Evolutionary conservation across 2,797 vertebrate genomes (phyloP).

Genomic region (Silurus lanzhouensis): DNA sequence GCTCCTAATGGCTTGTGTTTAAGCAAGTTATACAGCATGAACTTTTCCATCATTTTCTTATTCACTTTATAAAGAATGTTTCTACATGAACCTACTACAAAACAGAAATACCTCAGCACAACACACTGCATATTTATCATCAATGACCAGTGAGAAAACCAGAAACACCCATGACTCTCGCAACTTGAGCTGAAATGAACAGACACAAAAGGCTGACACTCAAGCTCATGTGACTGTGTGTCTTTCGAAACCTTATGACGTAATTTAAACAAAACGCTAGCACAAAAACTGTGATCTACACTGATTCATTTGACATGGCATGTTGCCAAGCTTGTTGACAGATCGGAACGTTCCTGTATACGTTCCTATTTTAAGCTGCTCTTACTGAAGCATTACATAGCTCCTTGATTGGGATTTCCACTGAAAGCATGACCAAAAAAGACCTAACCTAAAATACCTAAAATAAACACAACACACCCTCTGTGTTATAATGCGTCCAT

Average conservation of each 20-base stretch:
- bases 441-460: no score
- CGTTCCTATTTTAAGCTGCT: not conserved
- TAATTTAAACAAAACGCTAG: not conserved
- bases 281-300: not conserved
- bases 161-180: not conserved
- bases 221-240: conserved; percentile 16
- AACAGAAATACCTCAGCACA: not conserved
- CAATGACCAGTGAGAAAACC: not conserved
- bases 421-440: conserved; percentile 3
- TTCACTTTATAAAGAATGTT: not conserved
- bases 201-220: not conserved
- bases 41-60: not conserved
- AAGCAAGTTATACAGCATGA: not conserved
- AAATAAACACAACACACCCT: conserved; percentile 28
- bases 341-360: not conserved
- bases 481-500: conserved; percentile 50
- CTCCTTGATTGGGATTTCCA: conserved; percentile 40
- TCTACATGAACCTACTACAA: not conserved
- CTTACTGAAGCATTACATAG: not conserved
- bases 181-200: not conserved
- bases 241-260: not conserved
- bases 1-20: no score
- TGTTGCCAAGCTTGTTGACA: not conserved
- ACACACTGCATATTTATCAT: not conserved
- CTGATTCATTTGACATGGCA: not conserved